A percentile compares a stretch with the other conserved stretches of the same genome.
Conservation (phyloP, 37 sponge, comb jelly and placozoan species). For the Geodia barretti region DNA sequence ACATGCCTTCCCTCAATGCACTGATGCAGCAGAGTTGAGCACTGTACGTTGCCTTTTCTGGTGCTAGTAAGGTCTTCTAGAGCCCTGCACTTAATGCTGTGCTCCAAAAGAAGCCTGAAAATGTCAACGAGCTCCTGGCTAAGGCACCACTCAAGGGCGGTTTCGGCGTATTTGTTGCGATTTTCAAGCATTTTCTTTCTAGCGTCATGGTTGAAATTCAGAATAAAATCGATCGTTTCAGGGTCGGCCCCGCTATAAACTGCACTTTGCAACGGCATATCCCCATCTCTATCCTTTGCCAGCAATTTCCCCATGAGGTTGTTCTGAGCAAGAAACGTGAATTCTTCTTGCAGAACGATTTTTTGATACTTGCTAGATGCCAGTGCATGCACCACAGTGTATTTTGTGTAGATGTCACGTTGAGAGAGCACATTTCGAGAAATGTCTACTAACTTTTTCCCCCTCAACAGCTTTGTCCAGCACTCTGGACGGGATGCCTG, state of each 20-base stretch:
- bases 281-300: background rate
- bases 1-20: background rate
- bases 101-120: background rate
- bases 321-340: background rate
- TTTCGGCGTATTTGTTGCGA: background rate
- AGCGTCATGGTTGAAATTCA: background rate
- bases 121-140: background rate
- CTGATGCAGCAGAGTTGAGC: background rate
- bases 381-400: background rate
- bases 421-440: background rate
- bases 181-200: background rate
- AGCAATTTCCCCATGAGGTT: background rate
- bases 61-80: background rate
- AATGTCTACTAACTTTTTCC: background rate
- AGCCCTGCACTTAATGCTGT: background rate
- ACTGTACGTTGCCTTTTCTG: background rate
- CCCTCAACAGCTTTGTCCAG: background rate
- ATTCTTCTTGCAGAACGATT: background rate
- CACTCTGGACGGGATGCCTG: background rate
- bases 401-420: background rate
- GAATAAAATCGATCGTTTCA: background rate
- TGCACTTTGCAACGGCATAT: background rate
- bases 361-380: background rate
- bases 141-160: background rate
- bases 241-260: background rate